Percentiles rank a stretch among this genome's conserved stretches.
Evolutionary conservation across 2,113 vertebrate species (phyloP).

Genomic region (Phainopepla nitens): DNA sequence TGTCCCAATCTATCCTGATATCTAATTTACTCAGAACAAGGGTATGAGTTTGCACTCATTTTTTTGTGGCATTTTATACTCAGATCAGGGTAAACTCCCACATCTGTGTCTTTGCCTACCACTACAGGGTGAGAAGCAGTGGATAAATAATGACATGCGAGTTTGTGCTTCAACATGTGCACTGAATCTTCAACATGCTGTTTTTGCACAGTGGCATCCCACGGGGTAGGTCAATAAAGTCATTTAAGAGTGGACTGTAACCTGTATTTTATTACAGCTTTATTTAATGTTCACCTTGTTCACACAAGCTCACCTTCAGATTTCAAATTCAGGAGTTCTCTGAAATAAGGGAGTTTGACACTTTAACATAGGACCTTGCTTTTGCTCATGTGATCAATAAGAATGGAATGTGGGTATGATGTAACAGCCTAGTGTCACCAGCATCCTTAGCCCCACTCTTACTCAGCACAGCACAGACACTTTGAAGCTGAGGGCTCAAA

Average conservation of each 20-base stretch:
- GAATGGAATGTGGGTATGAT: background rate
- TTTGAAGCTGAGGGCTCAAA: background rate
- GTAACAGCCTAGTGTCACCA: background rate
- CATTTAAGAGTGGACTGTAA: background rate
- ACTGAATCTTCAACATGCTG: background rate
- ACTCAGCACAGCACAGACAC: background rate
- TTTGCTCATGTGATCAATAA: background rate
- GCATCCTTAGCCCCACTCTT: background rate
- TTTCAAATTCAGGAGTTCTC: background rate
- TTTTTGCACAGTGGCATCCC: background rate
- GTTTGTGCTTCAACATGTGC: rapidly evolving
- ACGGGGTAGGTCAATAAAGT: background rate
- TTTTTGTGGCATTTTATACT: background rate
- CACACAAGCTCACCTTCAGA: background rate
- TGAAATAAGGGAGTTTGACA: background rate
- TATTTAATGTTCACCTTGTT: background rate
- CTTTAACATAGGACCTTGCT: background rate
- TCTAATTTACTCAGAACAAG: background rate
- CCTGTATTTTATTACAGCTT: background rate
- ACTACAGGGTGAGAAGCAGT: background rate
- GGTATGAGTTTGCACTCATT: background rate
- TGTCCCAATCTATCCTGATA: background rate
- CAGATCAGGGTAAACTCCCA: background rate
- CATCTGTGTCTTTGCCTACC: background rate
- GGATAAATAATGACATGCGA: background rate